phyloP scores from a whole-genome alignment of 2,113 vertebrate genomes.

The Ornithorhynchus anatinus region DNA sequence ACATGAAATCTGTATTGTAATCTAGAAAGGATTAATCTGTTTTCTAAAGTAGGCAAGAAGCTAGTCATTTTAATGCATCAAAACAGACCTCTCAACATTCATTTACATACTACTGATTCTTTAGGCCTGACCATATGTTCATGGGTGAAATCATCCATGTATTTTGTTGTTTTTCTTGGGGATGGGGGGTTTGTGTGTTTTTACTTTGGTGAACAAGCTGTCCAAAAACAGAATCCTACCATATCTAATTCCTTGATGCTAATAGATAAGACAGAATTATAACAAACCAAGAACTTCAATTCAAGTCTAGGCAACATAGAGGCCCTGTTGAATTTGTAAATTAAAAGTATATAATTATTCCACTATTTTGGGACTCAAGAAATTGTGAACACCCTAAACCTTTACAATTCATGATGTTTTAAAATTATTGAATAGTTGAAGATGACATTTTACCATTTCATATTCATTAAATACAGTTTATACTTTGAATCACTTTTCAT shows the following conservation, averaged over 20 bases:
- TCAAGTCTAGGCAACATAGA: too few relatives aligned
- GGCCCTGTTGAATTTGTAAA: too few relatives aligned
- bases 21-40: slow-evolving; percentile 31
- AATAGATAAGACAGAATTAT: background rate
- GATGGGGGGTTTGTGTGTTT: too few relatives aligned
- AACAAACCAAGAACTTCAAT: too few relatives aligned
- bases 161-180: slow-evolving; percentile 41
- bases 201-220: slow-evolving; percentile 52
- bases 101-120: slow-evolving; percentile 72
- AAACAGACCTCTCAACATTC: slow-evolving; percentile 48
- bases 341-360: too few relatives aligned
- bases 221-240: slow-evolving; percentile 31
- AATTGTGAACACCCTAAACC: too few relatives aligned
- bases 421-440: too few relatives aligned
- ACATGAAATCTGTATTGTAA: slow-evolving; percentile 30
- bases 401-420: too few relatives aligned
- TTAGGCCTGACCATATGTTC: slow-evolving; percentile 71
- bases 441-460: too few relatives aligned
- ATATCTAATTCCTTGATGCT: slow-evolving; percentile 22
- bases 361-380: too few relatives aligned
- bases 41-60: slow-evolving; percentile 52
- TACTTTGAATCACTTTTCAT: too few relatives aligned
- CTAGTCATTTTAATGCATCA: slow-evolving; percentile 49
- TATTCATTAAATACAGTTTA: too few relatives aligned
- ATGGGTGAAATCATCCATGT: slow-evolving; percentile 47